Evolutionary conservation across 2,888 invertebrate species (phyloP).

Genomic region (Hypsopygia costalis): DNA sequence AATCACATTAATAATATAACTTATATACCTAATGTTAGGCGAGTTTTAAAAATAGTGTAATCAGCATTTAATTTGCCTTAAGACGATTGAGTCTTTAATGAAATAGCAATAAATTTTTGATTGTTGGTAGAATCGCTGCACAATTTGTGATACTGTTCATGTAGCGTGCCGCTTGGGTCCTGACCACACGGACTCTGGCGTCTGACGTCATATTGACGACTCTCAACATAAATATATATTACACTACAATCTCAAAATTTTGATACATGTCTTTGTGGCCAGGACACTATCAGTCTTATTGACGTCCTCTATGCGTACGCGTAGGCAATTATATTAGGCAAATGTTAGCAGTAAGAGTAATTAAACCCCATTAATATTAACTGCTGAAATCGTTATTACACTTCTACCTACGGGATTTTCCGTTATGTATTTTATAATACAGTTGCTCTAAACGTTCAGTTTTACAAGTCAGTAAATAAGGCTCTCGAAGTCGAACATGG

Average conservation of each 20-base stretch:
- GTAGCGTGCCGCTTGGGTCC: slow-evolving; percentile 60
- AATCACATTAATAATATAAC: slow-evolving; percentile 33
- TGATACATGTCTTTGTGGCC: slow-evolving; percentile 10
- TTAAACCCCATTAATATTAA: slow-evolving; percentile 57
- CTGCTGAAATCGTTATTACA: slow-evolving; percentile 33
- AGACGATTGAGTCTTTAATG: slow-evolving; percentile 58
- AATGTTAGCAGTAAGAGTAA: slow-evolving; percentile 67
- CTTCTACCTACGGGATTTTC: slow-evolving; percentile 10
- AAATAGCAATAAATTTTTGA: slow-evolving; percentile 72
- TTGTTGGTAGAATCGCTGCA: slow-evolving; percentile 66
- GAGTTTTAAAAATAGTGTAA: slow-evolving; percentile 35
- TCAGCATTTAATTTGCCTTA: slow-evolving; percentile 70
- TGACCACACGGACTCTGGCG: slow-evolving; percentile 8
- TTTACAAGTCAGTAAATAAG: too few species aligned
- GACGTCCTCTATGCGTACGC: slow-evolving; percentile 70
- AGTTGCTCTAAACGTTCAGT: too few species aligned
- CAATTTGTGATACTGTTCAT: slow-evolving; percentile 71
- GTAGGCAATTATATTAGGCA: slow-evolving; percentile 75
- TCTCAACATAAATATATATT: not conserved
- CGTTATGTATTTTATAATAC: too few species aligned
- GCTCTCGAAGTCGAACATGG: too few species aligned
- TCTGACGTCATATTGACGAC: not conserved
- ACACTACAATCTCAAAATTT: not conserved
- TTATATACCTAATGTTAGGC: slow-evolving; percentile 22
- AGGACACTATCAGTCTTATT: slow-evolving; percentile 56